Conservation (phyloP, 1,140 invertebrate species). For the Pseudomyrmex concolor region DNA sequence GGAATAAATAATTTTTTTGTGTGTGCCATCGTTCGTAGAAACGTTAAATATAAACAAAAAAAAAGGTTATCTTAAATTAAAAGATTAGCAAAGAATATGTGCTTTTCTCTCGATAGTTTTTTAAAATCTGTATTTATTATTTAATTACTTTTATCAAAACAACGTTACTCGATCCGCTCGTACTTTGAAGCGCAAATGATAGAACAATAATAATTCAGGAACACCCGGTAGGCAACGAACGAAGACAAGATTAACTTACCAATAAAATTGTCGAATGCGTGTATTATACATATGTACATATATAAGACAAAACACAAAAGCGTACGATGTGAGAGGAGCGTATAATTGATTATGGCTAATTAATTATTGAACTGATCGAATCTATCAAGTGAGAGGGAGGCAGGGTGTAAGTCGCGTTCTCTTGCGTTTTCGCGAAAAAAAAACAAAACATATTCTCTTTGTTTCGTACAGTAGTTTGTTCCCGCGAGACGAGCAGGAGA, state of each 20-base stretch:
- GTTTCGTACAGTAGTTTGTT: conserved; percentile 37
- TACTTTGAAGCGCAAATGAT: too few species aligned
- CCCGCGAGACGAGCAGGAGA: neutral
- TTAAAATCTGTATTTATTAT: too few species aligned
- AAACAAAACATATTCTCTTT: neutral
- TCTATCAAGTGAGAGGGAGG: conserved; percentile 4
- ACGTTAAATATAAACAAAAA: too few species aligned
- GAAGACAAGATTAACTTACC: conserved; percentile 77
- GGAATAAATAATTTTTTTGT: neutral
- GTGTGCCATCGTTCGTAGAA: neutral
- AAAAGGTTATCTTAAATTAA: too few species aligned
- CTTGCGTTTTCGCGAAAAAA: conserved; percentile 28
- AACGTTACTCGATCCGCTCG: too few species aligned
- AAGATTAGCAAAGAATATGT: too few species aligned
- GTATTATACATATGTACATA: conserved; percentile 82
- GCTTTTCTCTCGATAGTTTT: too few species aligned
- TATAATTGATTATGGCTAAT: conserved; percentile 75
- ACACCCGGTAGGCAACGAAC: conserved; percentile 68
- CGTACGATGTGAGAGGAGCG: conserved; percentile 72
- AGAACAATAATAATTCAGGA: conserved; percentile 35
- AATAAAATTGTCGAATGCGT: conserved; percentile 65
- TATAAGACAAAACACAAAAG: conserved; percentile 80
- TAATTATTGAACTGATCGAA: conserved; percentile 71
- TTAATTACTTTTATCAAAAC: too few species aligned
- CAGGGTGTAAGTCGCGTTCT: neutral